phyloP scores from a whole-genome alignment of 2,113 vertebrate genomes.

The Bos javanicus region DNA sequence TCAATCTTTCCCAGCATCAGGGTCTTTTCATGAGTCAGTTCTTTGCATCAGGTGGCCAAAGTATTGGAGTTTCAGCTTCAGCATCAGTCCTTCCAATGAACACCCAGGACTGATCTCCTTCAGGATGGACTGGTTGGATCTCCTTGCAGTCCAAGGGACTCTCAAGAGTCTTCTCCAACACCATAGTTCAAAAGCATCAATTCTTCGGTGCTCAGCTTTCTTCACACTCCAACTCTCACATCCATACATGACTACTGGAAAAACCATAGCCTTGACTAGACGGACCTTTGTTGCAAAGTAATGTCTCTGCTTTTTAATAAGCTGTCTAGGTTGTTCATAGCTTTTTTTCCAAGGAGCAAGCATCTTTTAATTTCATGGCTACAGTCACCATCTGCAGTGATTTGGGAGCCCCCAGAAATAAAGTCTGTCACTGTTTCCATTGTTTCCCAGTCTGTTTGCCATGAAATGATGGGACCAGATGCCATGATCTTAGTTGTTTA shows the following conservation, averaged over 20 bases:
- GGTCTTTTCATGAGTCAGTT: neutral
- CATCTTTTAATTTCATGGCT: neutral
- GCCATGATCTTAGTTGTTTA: neutral
- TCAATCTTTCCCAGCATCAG: neutral
- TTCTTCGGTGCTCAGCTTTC: neutral
- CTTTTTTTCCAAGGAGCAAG: neutral
- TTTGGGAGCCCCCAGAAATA: neutral
- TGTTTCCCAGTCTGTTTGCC: neutral
- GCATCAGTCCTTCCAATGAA: neutral
- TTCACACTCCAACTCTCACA: neutral
- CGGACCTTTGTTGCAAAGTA: neutral
- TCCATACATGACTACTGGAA: neutral
- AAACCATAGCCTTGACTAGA: neutral
- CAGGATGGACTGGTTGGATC: neutral
- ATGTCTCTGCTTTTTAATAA: neutral
- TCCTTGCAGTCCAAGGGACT: neutral
- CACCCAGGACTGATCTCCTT: neutral
- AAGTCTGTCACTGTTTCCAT: neutral
- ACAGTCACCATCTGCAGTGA: neutral
- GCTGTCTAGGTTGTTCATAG: neutral
- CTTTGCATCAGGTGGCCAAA: neutral
- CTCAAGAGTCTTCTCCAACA: neutral
- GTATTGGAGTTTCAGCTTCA: neutral
- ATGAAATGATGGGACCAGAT: neutral
- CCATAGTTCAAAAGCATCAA: neutral